Percentiles rank a stretch among this genome's conserved stretches.
phyloP scores from a whole-genome alignment of 2,888 invertebrate genomes.

The Heliconius hortense region DNA sequence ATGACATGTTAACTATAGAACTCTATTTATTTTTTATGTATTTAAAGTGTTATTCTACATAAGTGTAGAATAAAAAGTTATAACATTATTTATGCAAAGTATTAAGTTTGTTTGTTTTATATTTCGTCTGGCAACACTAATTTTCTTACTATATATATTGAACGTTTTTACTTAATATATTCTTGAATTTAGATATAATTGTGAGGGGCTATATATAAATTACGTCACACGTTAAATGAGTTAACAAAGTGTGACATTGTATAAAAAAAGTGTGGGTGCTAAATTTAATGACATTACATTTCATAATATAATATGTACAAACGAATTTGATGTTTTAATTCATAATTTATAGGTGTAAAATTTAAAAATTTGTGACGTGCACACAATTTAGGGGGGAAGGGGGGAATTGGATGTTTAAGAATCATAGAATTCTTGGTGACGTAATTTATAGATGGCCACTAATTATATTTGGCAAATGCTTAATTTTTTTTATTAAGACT shows the following conservation, averaged over 20 bases:
- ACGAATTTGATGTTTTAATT: neutral
- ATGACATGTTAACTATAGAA: no score
- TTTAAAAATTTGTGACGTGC: neutral
- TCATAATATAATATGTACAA: no score
- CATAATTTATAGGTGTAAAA: neutral
- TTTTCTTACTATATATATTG: neutral
- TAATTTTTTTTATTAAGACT: neutral
- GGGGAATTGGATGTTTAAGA: neutral
- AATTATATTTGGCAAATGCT: neutral
- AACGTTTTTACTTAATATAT: constrained; percentile 6
- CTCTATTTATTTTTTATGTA: no score
- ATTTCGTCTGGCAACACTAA: constrained; percentile 7
- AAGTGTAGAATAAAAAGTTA: neutral
- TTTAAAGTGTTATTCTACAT: no score
- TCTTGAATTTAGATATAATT: neutral
- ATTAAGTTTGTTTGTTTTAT: no score
- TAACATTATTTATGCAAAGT: neutral
- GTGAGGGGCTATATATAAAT: neutral
- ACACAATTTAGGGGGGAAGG: neutral
- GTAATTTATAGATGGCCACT: neutral
- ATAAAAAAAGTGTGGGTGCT: no score
- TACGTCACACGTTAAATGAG: neutral
- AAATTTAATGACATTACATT: no score
- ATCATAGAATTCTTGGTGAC: neutral
- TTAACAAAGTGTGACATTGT: no score